Evolutionary conservation across 2,888 invertebrate genomes (phyloP).

Genomic region (Drosophila melanosoma): DNA sequence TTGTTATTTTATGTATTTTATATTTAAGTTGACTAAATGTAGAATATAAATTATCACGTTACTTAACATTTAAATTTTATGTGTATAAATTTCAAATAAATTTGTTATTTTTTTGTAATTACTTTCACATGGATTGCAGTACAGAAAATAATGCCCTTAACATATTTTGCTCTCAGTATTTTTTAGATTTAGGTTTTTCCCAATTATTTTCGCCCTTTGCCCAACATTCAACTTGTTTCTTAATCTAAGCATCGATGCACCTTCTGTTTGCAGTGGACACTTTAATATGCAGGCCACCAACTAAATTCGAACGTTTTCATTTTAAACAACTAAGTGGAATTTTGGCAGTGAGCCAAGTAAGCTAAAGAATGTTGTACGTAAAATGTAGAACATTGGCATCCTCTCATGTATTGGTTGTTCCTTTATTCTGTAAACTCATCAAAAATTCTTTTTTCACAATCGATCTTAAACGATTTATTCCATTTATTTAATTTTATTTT

Average conservation of each 20-base stretch:
- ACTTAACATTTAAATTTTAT: not conserved
- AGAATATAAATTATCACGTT: not conserved
- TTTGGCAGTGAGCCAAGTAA: slow-evolving; percentile 72
- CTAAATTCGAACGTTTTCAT: slow-evolving; percentile 54
- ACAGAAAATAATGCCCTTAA: not conserved
- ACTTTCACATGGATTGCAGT: not conserved
- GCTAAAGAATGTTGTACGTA: slow-evolving; percentile 67
- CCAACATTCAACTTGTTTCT: not conserved
- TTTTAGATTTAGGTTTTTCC: not conserved
- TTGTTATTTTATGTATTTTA: too few species aligned
- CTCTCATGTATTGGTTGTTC: slow-evolving; percentile 35
- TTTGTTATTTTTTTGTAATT: not conserved
- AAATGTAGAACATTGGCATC: slow-evolving; percentile 58
- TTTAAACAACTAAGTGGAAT: slow-evolving; percentile 61
- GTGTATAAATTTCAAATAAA: not conserved
- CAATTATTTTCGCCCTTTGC: too few species aligned
- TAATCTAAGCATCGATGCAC: slow-evolving; percentile 20
- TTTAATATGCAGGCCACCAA: slow-evolving; percentile 50
- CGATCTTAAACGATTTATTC: slow-evolving; percentile 10
- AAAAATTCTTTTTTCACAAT: slow-evolving; percentile 18
- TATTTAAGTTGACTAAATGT: not conserved
- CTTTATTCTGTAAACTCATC: slow-evolving; percentile 56
- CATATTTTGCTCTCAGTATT: not conserved
- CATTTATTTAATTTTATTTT: slow-evolving; percentile 23
- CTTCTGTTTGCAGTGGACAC: slow-evolving; percentile 28